Conservation (phyloP, 2,113 vertebrate genomes). For the Herpailurus yagouaroundi region DNA sequence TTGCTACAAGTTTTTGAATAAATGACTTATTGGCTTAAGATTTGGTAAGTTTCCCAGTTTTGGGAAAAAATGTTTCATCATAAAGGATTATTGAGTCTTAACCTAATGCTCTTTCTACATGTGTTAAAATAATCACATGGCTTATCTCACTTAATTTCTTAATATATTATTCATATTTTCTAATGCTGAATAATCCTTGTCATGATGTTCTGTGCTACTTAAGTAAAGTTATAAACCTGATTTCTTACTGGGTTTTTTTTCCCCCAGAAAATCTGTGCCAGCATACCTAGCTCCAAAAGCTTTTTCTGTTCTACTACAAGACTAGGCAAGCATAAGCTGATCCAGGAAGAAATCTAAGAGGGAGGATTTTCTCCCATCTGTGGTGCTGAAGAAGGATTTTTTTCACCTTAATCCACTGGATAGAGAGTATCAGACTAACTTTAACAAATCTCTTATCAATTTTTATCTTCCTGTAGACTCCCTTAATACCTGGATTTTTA, state of each 20-base stretch:
- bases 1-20: background rate
- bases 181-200: background rate
- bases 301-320: background rate
- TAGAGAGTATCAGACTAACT: conserved; percentile 27
- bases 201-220: background rate
- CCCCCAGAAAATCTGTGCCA: background rate
- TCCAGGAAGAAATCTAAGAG: conserved; percentile 20
- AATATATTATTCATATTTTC: background rate
- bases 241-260: background rate
- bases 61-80: background rate
- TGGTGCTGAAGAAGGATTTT: background rate
- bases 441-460: background rate
- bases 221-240: conserved; percentile 11
- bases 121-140: background rate
- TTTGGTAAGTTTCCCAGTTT: background rate
- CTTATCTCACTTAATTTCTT: conserved; percentile 14
- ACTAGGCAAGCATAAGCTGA: background rate
- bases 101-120: background rate
- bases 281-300: background rate
- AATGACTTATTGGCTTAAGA: background rate
- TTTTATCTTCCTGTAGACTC: conserved; percentile 40
- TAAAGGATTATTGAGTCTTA: background rate
- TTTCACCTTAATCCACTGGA: conserved; percentile 41
- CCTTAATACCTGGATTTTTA: conserved; percentile 44
- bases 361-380: conserved; percentile 39